Percentiles rank a stretch among this genome's conserved stretches.
Conservation (phyloP, 2,888 invertebrate genomes). For the Neoitamus cyanurus region DNA sequence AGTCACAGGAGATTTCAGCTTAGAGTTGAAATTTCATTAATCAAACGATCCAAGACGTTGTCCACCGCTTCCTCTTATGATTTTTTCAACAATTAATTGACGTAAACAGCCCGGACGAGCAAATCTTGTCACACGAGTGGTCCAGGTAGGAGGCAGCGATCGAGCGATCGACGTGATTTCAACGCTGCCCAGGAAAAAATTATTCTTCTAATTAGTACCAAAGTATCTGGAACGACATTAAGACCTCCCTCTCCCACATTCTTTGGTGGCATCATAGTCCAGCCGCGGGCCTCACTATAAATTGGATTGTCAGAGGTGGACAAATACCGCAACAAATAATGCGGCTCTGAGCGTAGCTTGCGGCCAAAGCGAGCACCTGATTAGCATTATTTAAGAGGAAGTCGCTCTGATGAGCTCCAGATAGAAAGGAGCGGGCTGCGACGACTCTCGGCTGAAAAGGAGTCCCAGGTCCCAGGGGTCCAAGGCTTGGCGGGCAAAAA, state of each 20-base stretch:
- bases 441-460: not conserved
- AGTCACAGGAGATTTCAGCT: not conserved
- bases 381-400: conserved; percentile 53
- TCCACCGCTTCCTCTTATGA: conserved; percentile 6
- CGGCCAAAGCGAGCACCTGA: conserved; percentile 41
- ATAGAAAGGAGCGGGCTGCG: conserved; percentile 33
- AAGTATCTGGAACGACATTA: conserved; percentile 47
- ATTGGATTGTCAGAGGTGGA: conserved; percentile 49
- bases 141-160: not conserved
- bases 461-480: conserved; percentile 37
- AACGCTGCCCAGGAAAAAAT: not conserved
- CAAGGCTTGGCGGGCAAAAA: not conserved
- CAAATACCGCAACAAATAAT: conserved; percentile 49
- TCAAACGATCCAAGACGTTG: conserved; percentile 29
- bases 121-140: conserved; percentile 4
- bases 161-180: not conserved
- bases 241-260: not conserved
- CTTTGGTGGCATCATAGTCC: conserved; percentile 19
- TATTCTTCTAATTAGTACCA: conserved; percentile 33
- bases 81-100: not conserved
- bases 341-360: no score
- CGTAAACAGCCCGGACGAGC: conserved; percentile 1
- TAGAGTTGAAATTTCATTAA: conserved; percentile 7
- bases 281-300: conserved; percentile 43
- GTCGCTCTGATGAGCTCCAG: conserved; percentile 48